Evolutionary conservation across 2,888 invertebrate species (phyloP).

Genomic region (Lissonota sp.): DNA sequence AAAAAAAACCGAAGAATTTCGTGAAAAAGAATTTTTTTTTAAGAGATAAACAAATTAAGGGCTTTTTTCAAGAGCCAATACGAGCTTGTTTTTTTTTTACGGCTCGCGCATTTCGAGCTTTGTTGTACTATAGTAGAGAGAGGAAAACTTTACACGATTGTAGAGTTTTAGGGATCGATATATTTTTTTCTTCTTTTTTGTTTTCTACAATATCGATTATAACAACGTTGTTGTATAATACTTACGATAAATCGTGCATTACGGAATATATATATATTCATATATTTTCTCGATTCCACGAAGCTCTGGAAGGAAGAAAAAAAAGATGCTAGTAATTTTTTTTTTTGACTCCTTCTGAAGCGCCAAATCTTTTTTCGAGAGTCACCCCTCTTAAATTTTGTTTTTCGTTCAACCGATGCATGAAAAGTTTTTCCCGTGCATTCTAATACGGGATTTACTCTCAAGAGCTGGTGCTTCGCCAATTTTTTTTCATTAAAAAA

Average conservation of each 20-base stretch:
- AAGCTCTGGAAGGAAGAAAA: not conserved
- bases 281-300: not conserved
- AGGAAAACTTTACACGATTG: slow-evolving; percentile 63
- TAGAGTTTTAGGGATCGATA: slow-evolving; percentile 45
- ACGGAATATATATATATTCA: slow-evolving; percentile 27
- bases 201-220: slow-evolving; percentile 60
- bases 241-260: slow-evolving; percentile 63
- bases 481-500: not conserved
- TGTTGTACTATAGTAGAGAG: slow-evolving; percentile 73
- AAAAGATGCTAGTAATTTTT: not conserved
- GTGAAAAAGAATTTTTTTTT: slow-evolving; percentile 8
- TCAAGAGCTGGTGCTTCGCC: slow-evolving; percentile 69
- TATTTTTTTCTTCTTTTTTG: slow-evolving; percentile 16
- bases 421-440: slow-evolving; percentile 9
- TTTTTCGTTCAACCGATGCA: not conserved
- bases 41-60: not conserved
- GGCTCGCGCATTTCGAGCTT: slow-evolving; percentile 65
- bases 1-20: not conserved
- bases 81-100: slow-evolving; percentile 50
- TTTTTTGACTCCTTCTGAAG: not conserved
- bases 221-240: slow-evolving; percentile 63
- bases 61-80: slow-evolving; percentile 14
- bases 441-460: slow-evolving; percentile 50
- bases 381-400: slow-evolving; percentile 1
- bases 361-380: slow-evolving; percentile 2